phyloP scores from a whole-genome alignment of 2,113 vertebrate genomes.

The cattle (Bos taurus) region DNA sequence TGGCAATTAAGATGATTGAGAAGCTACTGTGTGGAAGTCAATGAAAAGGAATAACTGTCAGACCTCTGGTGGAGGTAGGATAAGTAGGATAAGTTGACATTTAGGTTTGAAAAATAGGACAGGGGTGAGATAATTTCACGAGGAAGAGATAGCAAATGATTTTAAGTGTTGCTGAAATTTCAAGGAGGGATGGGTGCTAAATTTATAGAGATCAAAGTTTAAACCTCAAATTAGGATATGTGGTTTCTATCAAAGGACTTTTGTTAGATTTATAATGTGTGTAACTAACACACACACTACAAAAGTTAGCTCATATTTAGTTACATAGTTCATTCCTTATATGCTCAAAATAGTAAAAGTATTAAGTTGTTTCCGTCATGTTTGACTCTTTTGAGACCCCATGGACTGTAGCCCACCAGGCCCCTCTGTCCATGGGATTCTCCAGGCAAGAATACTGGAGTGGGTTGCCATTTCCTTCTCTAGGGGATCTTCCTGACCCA shows the following conservation, averaged over 20 bases:
- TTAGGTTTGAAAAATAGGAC: not conserved
- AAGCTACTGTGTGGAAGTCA: not conserved
- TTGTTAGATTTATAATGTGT: not conserved
- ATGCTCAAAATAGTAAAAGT: not conserved
- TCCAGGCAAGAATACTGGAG: not conserved
- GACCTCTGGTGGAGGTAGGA: not conserved
- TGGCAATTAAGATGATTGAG: not conserved
- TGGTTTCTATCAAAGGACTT: not conserved
- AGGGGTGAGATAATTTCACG: not conserved
- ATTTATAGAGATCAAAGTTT: not conserved
- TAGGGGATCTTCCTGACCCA: not conserved
- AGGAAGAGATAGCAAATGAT: not conserved
- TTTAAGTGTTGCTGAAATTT: slow-evolving; percentile 14
- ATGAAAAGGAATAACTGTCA: not conserved
- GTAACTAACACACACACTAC: not conserved
- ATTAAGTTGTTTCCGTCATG: not conserved
- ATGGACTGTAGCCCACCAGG: not conserved
- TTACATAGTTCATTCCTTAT: not conserved
- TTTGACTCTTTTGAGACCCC: not conserved
- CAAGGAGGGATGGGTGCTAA: not conserved
- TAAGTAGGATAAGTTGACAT: not conserved
- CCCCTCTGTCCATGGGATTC: not conserved
- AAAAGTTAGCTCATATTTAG: not conserved
- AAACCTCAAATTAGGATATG: not conserved
- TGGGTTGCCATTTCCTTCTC: not conserved